Conservation (phyloP, 2,888 invertebrate species). For the Holacanthella duospinosa region DNA sequence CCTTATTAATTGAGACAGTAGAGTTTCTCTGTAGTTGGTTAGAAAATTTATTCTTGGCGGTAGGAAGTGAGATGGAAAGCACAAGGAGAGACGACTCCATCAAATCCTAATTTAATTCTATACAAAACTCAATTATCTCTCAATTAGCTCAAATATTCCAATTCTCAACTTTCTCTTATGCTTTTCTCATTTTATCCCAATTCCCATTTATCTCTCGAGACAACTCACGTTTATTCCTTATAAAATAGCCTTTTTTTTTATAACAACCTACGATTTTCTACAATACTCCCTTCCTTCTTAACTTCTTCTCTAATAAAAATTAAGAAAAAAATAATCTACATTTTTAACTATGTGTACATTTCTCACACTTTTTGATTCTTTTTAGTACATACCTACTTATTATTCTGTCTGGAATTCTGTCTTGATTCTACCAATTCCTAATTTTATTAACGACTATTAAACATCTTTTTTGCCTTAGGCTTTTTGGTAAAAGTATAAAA, state of each 20-base stretch:
- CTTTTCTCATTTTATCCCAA: constrained; percentile 2
- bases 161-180: constrained; percentile 3
- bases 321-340: not conserved
- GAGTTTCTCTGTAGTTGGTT: too few relatives aligned
- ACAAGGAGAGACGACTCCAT: not conserved
- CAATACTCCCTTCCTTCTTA: not conserved
- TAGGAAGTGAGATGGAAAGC: not conserved
- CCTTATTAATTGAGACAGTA: not conserved
- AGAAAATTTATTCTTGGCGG: not conserved
- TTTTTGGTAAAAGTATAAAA: not conserved
- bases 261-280: not conserved
- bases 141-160: constrained; percentile 19
- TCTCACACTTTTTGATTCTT: not conserved
- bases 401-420: not conserved
- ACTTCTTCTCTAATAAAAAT: not conserved
- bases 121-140: constrained; percentile 20
- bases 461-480: too few relatives aligned
- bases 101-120: constrained; percentile 15
- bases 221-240: not conserved
- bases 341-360: not conserved
- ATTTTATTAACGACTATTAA: not conserved
- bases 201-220: not conserved
- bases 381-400: not conserved
- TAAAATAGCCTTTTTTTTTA: too few relatives aligned
- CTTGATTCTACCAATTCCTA: not conserved